Evolutionary conservation across 2,113 vertebrate species (phyloP), one percentile per base, ranked within the genome.

Genomic region (Brienomyrus brachyistius): DNA sequence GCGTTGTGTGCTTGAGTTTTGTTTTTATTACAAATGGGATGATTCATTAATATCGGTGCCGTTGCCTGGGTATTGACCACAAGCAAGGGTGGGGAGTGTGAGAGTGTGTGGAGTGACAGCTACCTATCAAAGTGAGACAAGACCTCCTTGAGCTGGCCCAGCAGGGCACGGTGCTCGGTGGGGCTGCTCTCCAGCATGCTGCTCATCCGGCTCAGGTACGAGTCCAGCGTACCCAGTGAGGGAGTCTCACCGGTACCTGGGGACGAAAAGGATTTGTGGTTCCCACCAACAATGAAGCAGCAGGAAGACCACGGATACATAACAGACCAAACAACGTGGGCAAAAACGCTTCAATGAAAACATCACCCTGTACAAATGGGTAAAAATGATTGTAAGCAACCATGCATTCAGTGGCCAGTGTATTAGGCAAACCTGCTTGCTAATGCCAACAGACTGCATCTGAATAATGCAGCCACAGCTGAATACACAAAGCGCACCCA

Each of bases 111-210:
- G 62, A 23, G 35, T 10, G 47, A 27, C 31, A 43, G 31, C 92
- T 95, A 99, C 98, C 97, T 98, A 94, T 99, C 98, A 9, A 99
- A 95, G 89, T 97, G 97, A 92, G 97, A 96, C 89, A 99, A 95
- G 91, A 99, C 97, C 90, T 99, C 97, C 86, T 97, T 97, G 77
- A 99, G 96, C 74, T 98, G 97, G 23, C 94, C 92, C 31, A 99
- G 96, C 89, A 99, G 95, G 0, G 96, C 95, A 66, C 97, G 97
- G 0, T 99, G 97, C 93, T 98, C 98, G 9, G 96, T 94, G 0
- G 98, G 98, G 93, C 98, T 98, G 88, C 96, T 97, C 93, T 98
- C 98, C 0, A 99, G 97, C 86, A 96, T 95, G 0, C 96, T 97
- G 92, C 97, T 98, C 90, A 99, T 95, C 90, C 97, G 97, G 56